Conservation (phyloP, 2,797 vertebrate species). For the Leptoclinus maculatus region DNA sequence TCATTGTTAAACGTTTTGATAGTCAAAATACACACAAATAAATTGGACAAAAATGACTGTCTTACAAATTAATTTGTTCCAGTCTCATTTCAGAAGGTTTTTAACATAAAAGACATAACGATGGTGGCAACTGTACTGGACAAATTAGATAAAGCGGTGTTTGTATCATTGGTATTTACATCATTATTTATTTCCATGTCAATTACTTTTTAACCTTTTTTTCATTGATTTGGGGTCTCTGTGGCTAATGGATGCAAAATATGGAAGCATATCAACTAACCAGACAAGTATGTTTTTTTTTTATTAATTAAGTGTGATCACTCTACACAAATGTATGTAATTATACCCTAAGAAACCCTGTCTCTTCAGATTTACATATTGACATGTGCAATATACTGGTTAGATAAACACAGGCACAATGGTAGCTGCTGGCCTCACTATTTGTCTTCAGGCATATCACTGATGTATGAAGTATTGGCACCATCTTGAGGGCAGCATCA, state of each 20-base stretch:
- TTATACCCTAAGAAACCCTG: neutral
- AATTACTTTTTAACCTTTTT: neutral
- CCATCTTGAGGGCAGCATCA: conserved; percentile 59
- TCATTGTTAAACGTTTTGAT: neutral
- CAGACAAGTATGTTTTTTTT: neutral
- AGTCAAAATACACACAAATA: neutral
- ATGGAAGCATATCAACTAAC: neutral
- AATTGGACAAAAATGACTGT: neutral
- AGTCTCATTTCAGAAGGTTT: neutral
- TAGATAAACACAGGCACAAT: neutral
- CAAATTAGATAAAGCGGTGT: neutral
- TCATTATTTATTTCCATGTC: neutral
- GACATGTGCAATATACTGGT: neutral
- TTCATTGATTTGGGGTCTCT: neutral
- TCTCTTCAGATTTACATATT: neutral
- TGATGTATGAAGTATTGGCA: conserved; percentile 34
- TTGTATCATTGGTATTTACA: neutral
- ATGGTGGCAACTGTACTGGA: neutral
- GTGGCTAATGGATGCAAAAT: neutral
- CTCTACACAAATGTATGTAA: neutral
- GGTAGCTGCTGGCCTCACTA: neutral
- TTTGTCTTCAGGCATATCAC: neutral
- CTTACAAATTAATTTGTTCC: neutral
- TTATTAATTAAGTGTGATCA: neutral
- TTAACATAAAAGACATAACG: neutral